Base-by-base conservation (phyloP, 1,140 invertebrate genomes). In the Drosophila lowei region DNA sequence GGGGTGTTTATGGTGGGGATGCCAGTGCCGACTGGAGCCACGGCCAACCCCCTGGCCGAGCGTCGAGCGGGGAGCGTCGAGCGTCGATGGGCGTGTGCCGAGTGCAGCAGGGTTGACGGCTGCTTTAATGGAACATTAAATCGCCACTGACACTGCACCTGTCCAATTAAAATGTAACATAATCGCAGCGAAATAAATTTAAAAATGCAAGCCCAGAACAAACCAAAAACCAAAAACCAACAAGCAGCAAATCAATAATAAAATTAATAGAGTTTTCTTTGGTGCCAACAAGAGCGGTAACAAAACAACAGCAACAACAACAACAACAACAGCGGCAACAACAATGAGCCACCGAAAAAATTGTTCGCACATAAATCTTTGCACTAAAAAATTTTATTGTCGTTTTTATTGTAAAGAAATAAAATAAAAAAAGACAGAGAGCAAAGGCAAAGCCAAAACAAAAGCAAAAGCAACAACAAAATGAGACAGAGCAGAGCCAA, bases 331-430 rank as follows among this genome's bases (percentile, higher is more conserved):
- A 42, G 18, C n/a, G 23, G 11, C 18, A 15, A 21, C 52, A 43
- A 66, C 47, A 66, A 74, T 38, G 34, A 38, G 34, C 50, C 52
- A 52, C 66, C 53, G 67, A 65, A 85, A 76, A 83, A 78, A 86
- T 79, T 88, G 83, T 88, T 88, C 83, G 75, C 83, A 88, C 83
- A 88, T 88, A 88, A 88, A 88, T 88, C 83, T 88, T 88, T 83
- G 78, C 67, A 88, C 84, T 89, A 88, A 88, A 68, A 88, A 88
- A 84, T 83, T 88, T 88, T 88, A 88, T 88, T 88, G 83, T 88
- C 83, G 79, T 88, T 89, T 88, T 88, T 88, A 88, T 88, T 89
- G 83, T 89, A 79, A 78, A 65, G 56, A 80, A 85, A 86, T 79
- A 70, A 64, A 77, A 76, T 67, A 78, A 34, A 57, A 23, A 52